phyloP scores from a whole-genome alignment of 2,888 invertebrate species.

The Lasioglossum oenotherae region DNA sequence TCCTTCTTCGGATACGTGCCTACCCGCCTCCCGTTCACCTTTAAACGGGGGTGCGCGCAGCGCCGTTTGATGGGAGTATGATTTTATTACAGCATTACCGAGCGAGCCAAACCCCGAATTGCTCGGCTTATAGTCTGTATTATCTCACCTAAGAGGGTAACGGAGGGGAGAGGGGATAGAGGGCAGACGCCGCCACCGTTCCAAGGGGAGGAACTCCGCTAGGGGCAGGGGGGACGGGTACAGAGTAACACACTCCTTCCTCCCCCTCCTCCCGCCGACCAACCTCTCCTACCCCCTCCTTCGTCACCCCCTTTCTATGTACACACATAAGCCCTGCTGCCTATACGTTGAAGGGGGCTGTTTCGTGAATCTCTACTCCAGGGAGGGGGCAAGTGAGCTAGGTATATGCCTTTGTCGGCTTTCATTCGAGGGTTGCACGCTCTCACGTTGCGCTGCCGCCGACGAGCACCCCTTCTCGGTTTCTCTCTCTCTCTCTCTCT shows the following conservation, averaged over 20 bases:
- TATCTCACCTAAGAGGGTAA: slow-evolving; percentile 80
- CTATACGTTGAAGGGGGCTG: slow-evolving; percentile 66
- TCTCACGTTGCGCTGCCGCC: slow-evolving; percentile 72
- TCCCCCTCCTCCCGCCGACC: background rate
- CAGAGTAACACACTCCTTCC: slow-evolving; percentile 59
- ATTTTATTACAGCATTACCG: slow-evolving; percentile 85
- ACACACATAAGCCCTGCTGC: slow-evolving; percentile 51
- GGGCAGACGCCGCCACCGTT: slow-evolving; percentile 31
- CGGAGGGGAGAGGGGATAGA: slow-evolving; percentile 48
- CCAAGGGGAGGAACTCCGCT: slow-evolving; percentile 47
- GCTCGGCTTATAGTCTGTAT: slow-evolving; percentile 83
- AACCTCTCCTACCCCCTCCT: background rate
- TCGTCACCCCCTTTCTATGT: slow-evolving; percentile 30
- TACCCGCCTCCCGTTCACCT: slow-evolving; percentile 51
- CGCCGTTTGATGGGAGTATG: slow-evolving; percentile 83
- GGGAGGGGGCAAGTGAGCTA: slow-evolving; percentile 60
- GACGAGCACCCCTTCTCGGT: slow-evolving; percentile 58
- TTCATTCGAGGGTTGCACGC: slow-evolving; percentile 79
- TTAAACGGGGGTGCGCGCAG: slow-evolving; percentile 76
- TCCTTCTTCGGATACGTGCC: slow-evolving; percentile 43
- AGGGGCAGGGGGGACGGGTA: slow-evolving; percentile 45
- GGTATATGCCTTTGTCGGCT: slow-evolving; percentile 77
- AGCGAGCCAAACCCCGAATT: slow-evolving; percentile 83
- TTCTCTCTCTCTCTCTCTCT: slow-evolving; percentile 39
- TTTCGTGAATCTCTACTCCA: slow-evolving; percentile 58